phyloP scores from a whole-genome alignment of 2,113 vertebrate genomes.

The Ochotona curzoniae region DNA sequence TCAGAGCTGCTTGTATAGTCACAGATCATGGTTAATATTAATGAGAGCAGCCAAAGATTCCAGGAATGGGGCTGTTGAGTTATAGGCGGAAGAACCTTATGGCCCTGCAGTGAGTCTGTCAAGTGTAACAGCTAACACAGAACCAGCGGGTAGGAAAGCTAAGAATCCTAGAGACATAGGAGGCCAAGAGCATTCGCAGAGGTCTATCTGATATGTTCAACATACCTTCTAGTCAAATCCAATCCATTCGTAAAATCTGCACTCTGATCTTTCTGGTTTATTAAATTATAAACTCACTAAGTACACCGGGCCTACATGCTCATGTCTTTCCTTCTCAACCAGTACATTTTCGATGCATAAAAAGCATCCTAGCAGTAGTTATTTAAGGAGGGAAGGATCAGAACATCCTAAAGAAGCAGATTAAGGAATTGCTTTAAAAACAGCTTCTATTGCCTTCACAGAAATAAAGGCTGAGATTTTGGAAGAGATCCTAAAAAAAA shows the following conservation, averaged over 20 bases:
- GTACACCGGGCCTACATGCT: not conserved
- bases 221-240: not conserved
- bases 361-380: not conserved
- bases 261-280: not conserved
- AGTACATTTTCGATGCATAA: not conserved
- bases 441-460: not conserved
- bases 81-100: not conserved
- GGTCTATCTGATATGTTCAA: not conserved
- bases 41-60: not conserved
- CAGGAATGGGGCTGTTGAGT: not conserved
- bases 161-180: not conserved
- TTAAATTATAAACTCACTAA: conserved; percentile 44
- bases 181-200: not conserved
- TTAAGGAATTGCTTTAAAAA: not conserved
- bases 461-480: conserved; percentile 13
- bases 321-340: not conserved
- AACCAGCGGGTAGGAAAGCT: not conserved
- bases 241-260: not conserved
- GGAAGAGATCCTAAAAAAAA: not conserved
- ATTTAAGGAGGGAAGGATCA: not conserved
- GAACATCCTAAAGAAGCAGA: not conserved
- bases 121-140: not conserved
- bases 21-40: not conserved
- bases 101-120: not conserved
- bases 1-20: not conserved